phyloP scores from a whole-genome alignment of 2,113 vertebrate genomes.

The Scatophagus argus region DNA sequence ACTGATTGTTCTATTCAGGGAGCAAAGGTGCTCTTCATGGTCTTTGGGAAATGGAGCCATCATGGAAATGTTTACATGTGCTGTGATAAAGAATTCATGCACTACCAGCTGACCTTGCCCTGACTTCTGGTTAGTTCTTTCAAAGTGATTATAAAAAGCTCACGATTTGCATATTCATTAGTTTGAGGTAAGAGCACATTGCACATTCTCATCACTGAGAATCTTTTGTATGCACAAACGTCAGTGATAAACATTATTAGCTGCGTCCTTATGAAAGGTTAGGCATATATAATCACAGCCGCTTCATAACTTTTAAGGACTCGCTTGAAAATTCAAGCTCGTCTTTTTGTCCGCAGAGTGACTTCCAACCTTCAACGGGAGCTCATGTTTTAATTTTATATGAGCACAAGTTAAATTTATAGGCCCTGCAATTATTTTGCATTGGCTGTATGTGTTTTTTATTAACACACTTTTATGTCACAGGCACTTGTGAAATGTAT shows the following conservation, averaged over 20 bases:
- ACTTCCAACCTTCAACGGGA: not conserved
- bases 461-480: not conserved
- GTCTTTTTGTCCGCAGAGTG: not conserved
- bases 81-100: constrained; percentile 48
- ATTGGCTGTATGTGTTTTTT: not conserved
- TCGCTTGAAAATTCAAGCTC: not conserved
- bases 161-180: constrained; percentile 59
- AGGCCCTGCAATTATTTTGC: not conserved
- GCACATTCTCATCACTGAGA: constrained; percentile 9
- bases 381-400: not conserved
- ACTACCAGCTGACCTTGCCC: constrained; percentile 45
- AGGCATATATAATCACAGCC: not conserved
- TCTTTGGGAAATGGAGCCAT: constrained; percentile 46
- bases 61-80: constrained; percentile 42
- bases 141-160: constrained; percentile 39
- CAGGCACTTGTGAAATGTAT: not conserved
- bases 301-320: constrained; percentile 22
- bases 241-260: constrained; percentile 35
- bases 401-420: not conserved
- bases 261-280: constrained; percentile 39
- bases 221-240: constrained; percentile 33
- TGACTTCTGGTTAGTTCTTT: constrained; percentile 36
- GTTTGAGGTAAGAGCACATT: constrained; percentile 14
- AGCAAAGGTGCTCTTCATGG: constrained; percentile 23
- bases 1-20: not conserved